Percentiles rank a stretch among this genome's conserved stretches.
phyloP scores from a whole-genome alignment of 1,140 invertebrate genomes.

The Pseudomyrmex pallidus region DNA sequence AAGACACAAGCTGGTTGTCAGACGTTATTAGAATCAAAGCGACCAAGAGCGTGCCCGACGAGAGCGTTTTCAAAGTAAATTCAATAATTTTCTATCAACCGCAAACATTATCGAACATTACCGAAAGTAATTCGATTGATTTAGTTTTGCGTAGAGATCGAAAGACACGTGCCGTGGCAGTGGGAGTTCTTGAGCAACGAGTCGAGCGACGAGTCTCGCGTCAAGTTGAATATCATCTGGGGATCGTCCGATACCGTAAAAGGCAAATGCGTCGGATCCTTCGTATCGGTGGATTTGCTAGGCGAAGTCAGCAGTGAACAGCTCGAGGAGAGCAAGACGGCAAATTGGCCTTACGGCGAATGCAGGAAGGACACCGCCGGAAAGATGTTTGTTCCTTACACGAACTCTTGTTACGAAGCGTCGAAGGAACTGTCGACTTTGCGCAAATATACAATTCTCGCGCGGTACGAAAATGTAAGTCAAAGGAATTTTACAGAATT shows the following conservation, averaged over 20 bases:
- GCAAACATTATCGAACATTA: not conserved
- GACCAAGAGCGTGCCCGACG: slow-evolving; percentile 71
- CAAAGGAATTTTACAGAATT: not conserved
- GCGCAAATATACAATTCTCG: slow-evolving; percentile 78
- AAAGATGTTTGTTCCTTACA: slow-evolving; percentile 77
- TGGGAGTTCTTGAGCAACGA: slow-evolving; percentile 80
- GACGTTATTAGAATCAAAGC: slow-evolving; percentile 82
- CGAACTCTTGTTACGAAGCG: slow-evolving; percentile 81
- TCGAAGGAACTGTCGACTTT: slow-evolving; percentile 82
- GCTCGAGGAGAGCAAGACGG: slow-evolving; percentile 73
- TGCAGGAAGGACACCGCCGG: slow-evolving; percentile 75
- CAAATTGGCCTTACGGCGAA: slow-evolving; percentile 80
- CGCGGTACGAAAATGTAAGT: slow-evolving; percentile 80
- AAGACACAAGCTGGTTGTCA: slow-evolving; percentile 77
- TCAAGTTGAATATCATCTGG: slow-evolving; percentile 79
- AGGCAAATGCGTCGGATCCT: slow-evolving; percentile 81
- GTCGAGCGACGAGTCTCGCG: slow-evolving; percentile 76
- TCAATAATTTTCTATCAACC: not conserved
- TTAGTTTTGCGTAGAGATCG: slow-evolving; percentile 80
- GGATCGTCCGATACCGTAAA: slow-evolving; percentile 76
- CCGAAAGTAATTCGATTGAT: slow-evolving; percentile 41
- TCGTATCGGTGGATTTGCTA: slow-evolving; percentile 76
- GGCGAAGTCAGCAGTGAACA: slow-evolving; percentile 79
- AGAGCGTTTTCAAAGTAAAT: slow-evolving; percentile 79
- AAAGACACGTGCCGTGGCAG: slow-evolving; percentile 80